Percentiles rank a stretch among this genome's conserved stretches.
These are phyloP conservation scores for Bursaphelenchus mucronatus DNA, from an alignment of 1,140 invertebrate genomes.

Conservation along the genomic window DNA sequence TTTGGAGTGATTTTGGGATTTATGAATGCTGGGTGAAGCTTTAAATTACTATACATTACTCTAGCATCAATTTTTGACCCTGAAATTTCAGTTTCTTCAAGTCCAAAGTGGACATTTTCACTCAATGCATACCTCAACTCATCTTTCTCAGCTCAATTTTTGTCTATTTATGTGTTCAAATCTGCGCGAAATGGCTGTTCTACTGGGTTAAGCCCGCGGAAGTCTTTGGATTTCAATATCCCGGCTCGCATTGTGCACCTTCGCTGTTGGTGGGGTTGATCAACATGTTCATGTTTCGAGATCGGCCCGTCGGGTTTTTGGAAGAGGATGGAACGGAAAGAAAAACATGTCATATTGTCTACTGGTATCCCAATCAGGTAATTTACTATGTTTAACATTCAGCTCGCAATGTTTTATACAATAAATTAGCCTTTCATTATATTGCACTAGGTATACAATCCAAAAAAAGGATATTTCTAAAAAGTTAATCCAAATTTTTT, in stretches of 20 bases:
- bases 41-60: neutral
- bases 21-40: constrained; percentile 78
- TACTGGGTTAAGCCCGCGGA: constrained; percentile 67
- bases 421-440: too few relatives aligned
- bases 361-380: constrained; percentile 61
- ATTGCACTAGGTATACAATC: too few relatives aligned
- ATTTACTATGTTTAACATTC: constrained; percentile 13
- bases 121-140: constrained; percentile 86
- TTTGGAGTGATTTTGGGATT: constrained; percentile 85
- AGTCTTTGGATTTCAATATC: constrained; percentile 44
- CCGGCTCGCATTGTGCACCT: constrained; percentile 65
- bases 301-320: constrained; percentile 40
- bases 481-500: constrained; percentile 22
- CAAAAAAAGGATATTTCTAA: too few relatives aligned
- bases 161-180: constrained; percentile 77
- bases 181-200: constrained; percentile 80
- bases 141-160: constrained; percentile 82
- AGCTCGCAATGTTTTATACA: neutral
- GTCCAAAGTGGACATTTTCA: constrained; percentile 69
- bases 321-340: constrained; percentile 38
- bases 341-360: constrained; percentile 46
- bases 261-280: constrained; percentile 68
- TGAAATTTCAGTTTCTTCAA: constrained; percentile 64
- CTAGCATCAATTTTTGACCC: neutral
- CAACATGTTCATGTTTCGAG: constrained; percentile 68